Conservation (phyloP, 2,113 vertebrate species). For the Zeus faber region DNA sequence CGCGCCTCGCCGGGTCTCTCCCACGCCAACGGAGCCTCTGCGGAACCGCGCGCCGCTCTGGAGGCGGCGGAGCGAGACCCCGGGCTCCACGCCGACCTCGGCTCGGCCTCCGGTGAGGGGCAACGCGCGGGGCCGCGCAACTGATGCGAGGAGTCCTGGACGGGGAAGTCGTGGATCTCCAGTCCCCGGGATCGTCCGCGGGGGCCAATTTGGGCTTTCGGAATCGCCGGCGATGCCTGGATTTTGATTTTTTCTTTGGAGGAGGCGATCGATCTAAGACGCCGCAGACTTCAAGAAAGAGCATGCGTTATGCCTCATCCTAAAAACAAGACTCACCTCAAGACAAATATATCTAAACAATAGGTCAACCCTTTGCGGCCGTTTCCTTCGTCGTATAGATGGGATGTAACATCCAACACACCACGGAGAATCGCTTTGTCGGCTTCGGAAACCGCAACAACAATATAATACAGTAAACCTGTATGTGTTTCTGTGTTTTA, state of each 20-base stretch:
- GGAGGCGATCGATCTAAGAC: too few species aligned
- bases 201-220: background rate
- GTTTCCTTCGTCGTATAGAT: too few species aligned
- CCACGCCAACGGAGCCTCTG: slow-evolving; percentile 21
- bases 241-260: too few species aligned
- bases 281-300: too few species aligned
- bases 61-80: slow-evolving; percentile 76
- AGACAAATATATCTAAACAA: too few species aligned
- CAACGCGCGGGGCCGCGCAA: slow-evolving; percentile 74
- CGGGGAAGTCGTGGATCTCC: background rate
- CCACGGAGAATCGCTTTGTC: slow-evolving; percentile 15
- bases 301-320: too few species aligned
- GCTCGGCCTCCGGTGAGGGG: slow-evolving; percentile 79
- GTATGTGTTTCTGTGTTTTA: slow-evolving; percentile 37
- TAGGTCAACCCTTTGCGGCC: too few species aligned
- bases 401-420: slow-evolving; percentile 16
- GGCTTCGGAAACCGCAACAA: slow-evolving; percentile 20
- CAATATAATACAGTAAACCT: slow-evolving; percentile 26
- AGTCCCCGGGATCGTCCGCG: too few species aligned
- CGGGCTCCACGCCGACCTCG: slow-evolving; percentile 74
- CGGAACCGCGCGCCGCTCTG: slow-evolving; percentile 28
- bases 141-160: slow-evolving; percentile 54
- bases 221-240: too few species aligned
- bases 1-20: slow-evolving; percentile 44
- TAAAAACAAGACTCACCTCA: too few species aligned